Percentiles rank a stretch among this genome's conserved stretches.
phyloP scores from a whole-genome alignment of 2,888 invertebrate genomes.

The Eristalinus aeneus region DNA sequence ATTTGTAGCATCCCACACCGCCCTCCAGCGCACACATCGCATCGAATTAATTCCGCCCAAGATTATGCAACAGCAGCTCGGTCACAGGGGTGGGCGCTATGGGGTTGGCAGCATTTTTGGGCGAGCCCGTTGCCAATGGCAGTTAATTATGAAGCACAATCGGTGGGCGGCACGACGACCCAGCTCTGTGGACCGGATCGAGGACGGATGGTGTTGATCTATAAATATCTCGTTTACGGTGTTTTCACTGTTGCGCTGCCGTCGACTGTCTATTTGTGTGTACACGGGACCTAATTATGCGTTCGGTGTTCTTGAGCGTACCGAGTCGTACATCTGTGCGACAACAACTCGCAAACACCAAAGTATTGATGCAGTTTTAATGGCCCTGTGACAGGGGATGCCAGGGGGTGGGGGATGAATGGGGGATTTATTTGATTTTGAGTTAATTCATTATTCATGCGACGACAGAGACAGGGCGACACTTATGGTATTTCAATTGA shows the following conservation, averaged over 20 bases:
- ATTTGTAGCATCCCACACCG: constrained; percentile 36
- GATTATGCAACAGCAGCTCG: constrained; percentile 61
- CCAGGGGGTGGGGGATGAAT: constrained; percentile 1
- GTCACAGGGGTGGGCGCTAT: not conserved
- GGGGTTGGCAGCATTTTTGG: constrained; percentile 20
- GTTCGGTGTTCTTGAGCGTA: constrained; percentile 57
- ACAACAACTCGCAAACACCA: constrained; percentile 55
- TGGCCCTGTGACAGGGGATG: constrained; percentile 28
- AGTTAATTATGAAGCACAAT: constrained; percentile 56
- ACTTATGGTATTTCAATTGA: not conserved
- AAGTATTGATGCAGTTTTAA: constrained; percentile 64
- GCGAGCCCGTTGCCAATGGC: constrained; percentile 56
- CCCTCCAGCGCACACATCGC: not conserved
- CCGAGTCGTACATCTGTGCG: constrained; percentile 32
- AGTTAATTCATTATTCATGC: constrained; percentile 60
- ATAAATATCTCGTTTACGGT: constrained; percentile 66
- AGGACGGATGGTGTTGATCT: constrained; percentile 66
- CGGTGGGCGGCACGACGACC: not conserved
- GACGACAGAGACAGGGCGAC: not conserved
- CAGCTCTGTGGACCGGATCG: constrained; percentile 19
- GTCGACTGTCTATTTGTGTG: constrained; percentile 1
- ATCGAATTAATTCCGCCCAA: constrained; percentile 66
- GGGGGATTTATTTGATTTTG: constrained; percentile 60
- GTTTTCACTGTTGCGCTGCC: constrained; percentile 62
- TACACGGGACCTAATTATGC: constrained; percentile 57